Evolutionary conservation across 1,140 invertebrate genomes (phyloP), one percentile per base, ranked within the genome.

Genomic region (Spodoptera frugiperda): DNA sequence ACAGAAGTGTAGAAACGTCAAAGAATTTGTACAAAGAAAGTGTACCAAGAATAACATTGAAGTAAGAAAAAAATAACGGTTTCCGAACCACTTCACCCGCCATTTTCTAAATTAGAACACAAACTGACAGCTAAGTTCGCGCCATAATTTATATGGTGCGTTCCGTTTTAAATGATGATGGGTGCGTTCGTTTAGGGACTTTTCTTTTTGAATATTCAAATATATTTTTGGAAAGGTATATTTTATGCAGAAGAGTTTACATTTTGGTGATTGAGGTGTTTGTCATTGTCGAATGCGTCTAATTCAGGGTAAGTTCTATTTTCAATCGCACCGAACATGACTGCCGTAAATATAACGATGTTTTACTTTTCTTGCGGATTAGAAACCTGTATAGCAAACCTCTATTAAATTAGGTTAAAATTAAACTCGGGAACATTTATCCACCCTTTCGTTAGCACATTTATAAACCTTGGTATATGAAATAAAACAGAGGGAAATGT

Each of bases 1-100:
- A 78, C 78, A 77, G 82, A 77, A 77, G 71, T 76, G 65, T 73
- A 74, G 75, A 77, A 76, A 72, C 77, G 78, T 78, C 73, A 79
- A 78, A 78, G 55, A 74, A 53, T 15, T 71, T 55, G 53, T 49
- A 61, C 55, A 61, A 73, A 73, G 17, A 48, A n/a, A 59, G n/a
- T 65, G 17, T 5, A 53, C 30, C 57, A 14, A 77, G 54, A 72
- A 72, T 53, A 53, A 63, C 33, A 63, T 54, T 25, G 21, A 49
- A 51, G 51, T 59, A 39, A 46, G 19, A 77, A 70, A 59, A 77
- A 57, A 70, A 49, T 46, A 25, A 65, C 14, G 19, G 46, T n/a
- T 70, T 49, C 61, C 33, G 61, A 76, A 76, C 44, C 51, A 59
- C 70, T 73, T n/a, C 51, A 30, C 53, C 44, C 63, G 70, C 33